Base-by-base conservation (phyloP, 1,140 invertebrate species). In the Cotesia vestalis region DNA sequence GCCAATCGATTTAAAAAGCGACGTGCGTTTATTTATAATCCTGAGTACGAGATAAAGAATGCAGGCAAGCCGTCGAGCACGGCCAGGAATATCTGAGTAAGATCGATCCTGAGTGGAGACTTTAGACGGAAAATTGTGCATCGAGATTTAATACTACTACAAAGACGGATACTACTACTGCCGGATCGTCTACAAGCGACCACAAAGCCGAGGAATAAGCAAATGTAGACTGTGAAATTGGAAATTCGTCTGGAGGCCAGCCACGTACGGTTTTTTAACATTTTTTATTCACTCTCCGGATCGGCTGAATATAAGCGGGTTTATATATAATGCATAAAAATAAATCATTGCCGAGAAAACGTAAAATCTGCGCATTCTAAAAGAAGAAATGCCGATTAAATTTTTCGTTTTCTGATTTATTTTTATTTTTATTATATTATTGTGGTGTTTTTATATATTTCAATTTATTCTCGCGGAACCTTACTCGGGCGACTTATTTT, bases 181-280 rank as follows among this genome's bases (percentile, higher is more conserved):
- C 5, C 6, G 11, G 6, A 11, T 46, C 40, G 40, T 9, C 6
- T 46, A 46, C 40, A 46, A 46, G 40, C 40, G 5, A 46, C 40
- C 40, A 46, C 8, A 46, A 46, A 46, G 40, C 5, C 40, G 40
- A 46, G 8, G 11, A 46, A 46, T 27, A 61, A 61, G 52, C 52
- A 67, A 67, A 67, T 27, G 53, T 59, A 53, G 34, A 60, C 59
- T 69, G 55, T 69, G 6, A 69, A 69, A 69, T 69, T 69, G 67
- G 67, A 69, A 69, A 59, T 69, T 69, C 53, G 53, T 69, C 67
- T 67, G 66, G 66, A 67, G 66, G 51, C 66, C 46, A 67, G 66
- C 66, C 66, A 67, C 66, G 51, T 67, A 12, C 17, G 2, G 11
- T 36, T 57, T 57, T 57, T 20, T 20, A 11, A 6, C 5, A 12